A percentile compares a stretch with the other conserved stretches of the same genome.
Evolutionary conservation across 2,888 invertebrate genomes (phyloP).

Genomic region (Agrilus mali): DNA sequence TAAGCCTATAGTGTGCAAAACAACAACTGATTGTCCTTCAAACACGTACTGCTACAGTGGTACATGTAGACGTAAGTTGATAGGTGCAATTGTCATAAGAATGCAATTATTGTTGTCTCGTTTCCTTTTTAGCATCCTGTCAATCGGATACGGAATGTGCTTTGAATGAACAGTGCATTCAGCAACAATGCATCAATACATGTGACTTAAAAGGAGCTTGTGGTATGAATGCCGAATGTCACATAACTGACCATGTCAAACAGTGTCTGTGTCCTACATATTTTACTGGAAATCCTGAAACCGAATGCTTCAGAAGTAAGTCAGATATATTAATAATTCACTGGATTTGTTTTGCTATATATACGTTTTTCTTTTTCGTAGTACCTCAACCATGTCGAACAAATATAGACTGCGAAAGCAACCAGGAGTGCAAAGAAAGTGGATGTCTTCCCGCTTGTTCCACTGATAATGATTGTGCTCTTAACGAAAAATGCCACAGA

Average conservation of each 20-base stretch:
- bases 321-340: slow-evolving; percentile 11
- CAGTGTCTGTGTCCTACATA: slow-evolving; percentile 74
- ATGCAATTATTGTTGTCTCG: slow-evolving; percentile 2
- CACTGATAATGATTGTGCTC: slow-evolving; percentile 70
- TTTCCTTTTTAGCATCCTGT: slow-evolving; percentile 51
- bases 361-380: slow-evolving; percentile 29
- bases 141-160: slow-evolving; percentile 68
- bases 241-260: slow-evolving; percentile 56
- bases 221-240: slow-evolving; percentile 73
- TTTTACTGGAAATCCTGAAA: slow-evolving; percentile 72
- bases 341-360: background rate
- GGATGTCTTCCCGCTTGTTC: slow-evolving; percentile 69
- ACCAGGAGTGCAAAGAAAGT: slow-evolving; percentile 64
- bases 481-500: slow-evolving; percentile 77
- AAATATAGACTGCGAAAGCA: slow-evolving; percentile 57
- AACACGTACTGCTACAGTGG: slow-evolving; percentile 74
- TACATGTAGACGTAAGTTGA: slow-evolving; percentile 64
- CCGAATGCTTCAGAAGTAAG: slow-evolving; percentile 76
- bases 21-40: slow-evolving; percentile 59
- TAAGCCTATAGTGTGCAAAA: slow-evolving; percentile 56
- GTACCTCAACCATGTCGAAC: slow-evolving; percentile 66
- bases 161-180: slow-evolving; percentile 62
- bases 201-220: slow-evolving; percentile 65
- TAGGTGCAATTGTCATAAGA: slow-evolving; percentile 2
- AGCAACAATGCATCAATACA: slow-evolving; percentile 71